Percentiles rank a stretch among this genome's conserved stretches.
These are phyloP conservation scores for Theodoxus fluviatilis DNA, from an alignment of 2,888 invertebrate genomes.

Conservation along the genomic window DNA sequence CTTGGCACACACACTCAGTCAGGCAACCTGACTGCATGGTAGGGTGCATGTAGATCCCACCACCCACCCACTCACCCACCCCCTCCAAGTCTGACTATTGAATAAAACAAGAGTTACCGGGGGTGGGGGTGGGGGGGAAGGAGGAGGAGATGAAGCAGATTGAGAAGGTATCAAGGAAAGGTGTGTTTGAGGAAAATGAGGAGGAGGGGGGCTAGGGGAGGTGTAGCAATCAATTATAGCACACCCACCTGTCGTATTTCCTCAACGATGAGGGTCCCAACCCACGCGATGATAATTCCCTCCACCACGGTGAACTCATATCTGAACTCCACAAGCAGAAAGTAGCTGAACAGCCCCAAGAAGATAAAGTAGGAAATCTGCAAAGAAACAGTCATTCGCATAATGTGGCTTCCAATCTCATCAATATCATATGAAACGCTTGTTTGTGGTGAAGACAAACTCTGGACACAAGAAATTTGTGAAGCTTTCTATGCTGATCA, in stretches of 20 bases:
- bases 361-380: conserved; percentile 60
- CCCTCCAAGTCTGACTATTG: too few species aligned
- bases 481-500: too few species aligned
- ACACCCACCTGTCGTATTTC: conserved; percentile 62
- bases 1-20: too few species aligned
- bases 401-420: not conserved
- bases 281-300: conserved; percentile 60
- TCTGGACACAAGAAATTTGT: too few species aligned
- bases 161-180: too few species aligned
- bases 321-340: conserved; percentile 56
- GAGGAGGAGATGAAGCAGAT: too few species aligned
- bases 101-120: too few species aligned
- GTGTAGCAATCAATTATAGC: not conserved
- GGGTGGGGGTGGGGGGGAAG: too few species aligned
- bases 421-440: not conserved
- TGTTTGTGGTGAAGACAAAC: not conserved
- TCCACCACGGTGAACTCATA: conserved; percentile 43
- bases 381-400: conserved; percentile 32
- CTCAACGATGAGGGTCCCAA: conserved; percentile 59
- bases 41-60: too few species aligned
- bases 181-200: not conserved
- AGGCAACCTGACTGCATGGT: too few species aligned
- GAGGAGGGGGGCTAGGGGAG: not conserved
- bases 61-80: too few species aligned
- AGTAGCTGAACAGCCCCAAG: conserved; percentile 55